Percentiles rank a stretch among this genome's conserved stretches.
Conservation (phyloP, 2,888 invertebrate species). For the Cheilosia grossa region DNA sequence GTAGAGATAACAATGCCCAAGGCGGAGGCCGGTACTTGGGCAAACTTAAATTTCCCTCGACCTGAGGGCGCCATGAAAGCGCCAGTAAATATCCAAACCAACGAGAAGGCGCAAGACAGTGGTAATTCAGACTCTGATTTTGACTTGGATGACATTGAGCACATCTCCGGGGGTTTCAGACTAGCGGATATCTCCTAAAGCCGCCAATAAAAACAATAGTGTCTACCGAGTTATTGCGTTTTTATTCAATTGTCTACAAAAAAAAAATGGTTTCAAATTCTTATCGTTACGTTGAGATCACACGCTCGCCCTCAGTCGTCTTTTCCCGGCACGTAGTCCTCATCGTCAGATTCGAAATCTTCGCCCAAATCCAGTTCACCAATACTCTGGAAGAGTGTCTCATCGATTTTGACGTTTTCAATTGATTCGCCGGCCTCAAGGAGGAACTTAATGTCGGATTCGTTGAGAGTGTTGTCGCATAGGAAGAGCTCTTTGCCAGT, state of each 20-base stretch:
- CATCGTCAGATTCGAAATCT: slow-evolving; percentile 85
- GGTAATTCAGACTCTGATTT: slow-evolving; percentile 86
- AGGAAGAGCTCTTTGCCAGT: slow-evolving; percentile 97
- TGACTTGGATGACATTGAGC: slow-evolving; percentile 89
- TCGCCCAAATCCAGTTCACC: slow-evolving; percentile 88
- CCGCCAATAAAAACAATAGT: neutral
- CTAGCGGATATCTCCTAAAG: slow-evolving; percentile 77
- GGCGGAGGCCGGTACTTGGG: slow-evolving; percentile 93
- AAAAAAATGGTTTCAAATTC: slow-evolving; percentile 13
- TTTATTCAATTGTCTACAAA: slow-evolving; percentile 37
- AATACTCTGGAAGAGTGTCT: slow-evolving; percentile 95
- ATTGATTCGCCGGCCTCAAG: slow-evolving; percentile 89
- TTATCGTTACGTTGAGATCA: slow-evolving; percentile 1
- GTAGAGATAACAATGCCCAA: slow-evolving; percentile 96
- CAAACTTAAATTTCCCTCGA: slow-evolving; percentile 88
- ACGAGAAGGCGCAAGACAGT: slow-evolving; percentile 77
- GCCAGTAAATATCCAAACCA: slow-evolving; percentile 15
- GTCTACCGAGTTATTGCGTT: slow-evolving; percentile 3
- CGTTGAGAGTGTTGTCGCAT: slow-evolving; percentile 95
- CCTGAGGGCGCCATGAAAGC: slow-evolving; percentile 50
- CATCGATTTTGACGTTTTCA: slow-evolving; percentile 92
- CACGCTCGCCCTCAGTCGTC: slow-evolving; percentile 76
- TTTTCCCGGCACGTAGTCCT: slow-evolving; percentile 87
- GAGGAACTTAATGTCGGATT: slow-evolving; percentile 97
- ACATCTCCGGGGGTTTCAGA: slow-evolving; percentile 78